Conservation (phyloP, 2,113 vertebrate genomes). For the Petaurus breviceps region DNA sequence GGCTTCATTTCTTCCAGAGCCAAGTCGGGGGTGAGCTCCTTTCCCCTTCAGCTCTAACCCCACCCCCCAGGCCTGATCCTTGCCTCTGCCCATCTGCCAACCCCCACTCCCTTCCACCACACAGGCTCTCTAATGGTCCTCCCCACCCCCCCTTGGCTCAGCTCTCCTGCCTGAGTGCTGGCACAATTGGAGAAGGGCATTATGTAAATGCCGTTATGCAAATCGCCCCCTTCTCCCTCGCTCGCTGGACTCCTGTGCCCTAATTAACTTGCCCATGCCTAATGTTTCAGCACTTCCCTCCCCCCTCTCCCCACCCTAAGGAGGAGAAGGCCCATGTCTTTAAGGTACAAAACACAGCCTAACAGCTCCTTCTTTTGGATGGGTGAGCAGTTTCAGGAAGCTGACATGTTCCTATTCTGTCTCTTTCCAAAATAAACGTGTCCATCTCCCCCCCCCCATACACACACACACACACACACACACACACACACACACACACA, state of each 20-base stretch:
- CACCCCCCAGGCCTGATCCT: neutral
- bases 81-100: constrained; percentile 19
- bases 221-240: constrained; percentile 63
- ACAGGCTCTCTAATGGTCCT: neutral
- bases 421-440: constrained; percentile 49
- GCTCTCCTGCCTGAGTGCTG: constrained; percentile 70
- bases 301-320: neutral
- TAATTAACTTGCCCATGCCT: constrained; percentile 79
- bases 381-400: constrained; percentile 33
- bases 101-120: neutral
- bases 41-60: neutral
- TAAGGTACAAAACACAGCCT: neutral
- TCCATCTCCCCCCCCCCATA: accelerated
- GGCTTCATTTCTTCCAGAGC: neutral
- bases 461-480: neutral
- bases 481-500: neutral
- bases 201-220: constrained; percentile 80
- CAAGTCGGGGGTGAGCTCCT: neutral
- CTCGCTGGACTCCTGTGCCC: constrained; percentile 74
- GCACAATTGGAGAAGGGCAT: constrained; percentile 73
- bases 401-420: neutral
- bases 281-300: neutral
- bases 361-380: constrained; percentile 43
- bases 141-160: neutral
- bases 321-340: constrained; percentile 33